A percentile compares a stretch with the other conserved stretches of the same genome.
These are phyloP conservation scores for Hymenopus coronatus DNA, from an alignment of 2,888 invertebrate genomes.

Conservation along the genomic window DNA sequence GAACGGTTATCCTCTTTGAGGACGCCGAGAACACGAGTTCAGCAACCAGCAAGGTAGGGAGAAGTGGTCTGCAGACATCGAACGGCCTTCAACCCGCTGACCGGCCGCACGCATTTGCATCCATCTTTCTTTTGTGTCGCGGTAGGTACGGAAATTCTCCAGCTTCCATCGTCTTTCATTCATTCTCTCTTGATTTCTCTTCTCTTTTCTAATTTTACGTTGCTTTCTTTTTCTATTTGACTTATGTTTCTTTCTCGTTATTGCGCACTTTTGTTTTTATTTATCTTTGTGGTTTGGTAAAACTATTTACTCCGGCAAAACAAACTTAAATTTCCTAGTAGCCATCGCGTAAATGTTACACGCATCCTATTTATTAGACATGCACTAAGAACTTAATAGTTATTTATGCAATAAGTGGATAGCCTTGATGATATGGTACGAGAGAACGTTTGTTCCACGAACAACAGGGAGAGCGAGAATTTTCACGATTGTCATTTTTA, in stretches of 20 bases:
- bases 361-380: no score
- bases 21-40: neutral
- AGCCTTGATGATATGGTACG: no score
- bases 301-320: no score
- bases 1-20: neutral
- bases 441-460: no score
- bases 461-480: no score
- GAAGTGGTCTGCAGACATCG: neutral
- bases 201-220: neutral
- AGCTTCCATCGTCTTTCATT: neutral
- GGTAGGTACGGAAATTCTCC: neutral
- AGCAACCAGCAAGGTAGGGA: neutral
- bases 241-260: neutral
- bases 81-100: neutral
- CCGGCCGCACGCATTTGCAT: neutral
- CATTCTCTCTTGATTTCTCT: neutral
- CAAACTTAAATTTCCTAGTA: no score
- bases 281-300: neutral
- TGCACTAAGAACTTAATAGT: no score
- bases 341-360: no score
- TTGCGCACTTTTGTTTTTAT: neutral
- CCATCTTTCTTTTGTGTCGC: neutral
- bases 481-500: no score
- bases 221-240: no score
- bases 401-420: no score